Evolutionary conservation across 2,113 vertebrate genomes (phyloP).

Genomic region (Sceloporus tristichus): DNA sequence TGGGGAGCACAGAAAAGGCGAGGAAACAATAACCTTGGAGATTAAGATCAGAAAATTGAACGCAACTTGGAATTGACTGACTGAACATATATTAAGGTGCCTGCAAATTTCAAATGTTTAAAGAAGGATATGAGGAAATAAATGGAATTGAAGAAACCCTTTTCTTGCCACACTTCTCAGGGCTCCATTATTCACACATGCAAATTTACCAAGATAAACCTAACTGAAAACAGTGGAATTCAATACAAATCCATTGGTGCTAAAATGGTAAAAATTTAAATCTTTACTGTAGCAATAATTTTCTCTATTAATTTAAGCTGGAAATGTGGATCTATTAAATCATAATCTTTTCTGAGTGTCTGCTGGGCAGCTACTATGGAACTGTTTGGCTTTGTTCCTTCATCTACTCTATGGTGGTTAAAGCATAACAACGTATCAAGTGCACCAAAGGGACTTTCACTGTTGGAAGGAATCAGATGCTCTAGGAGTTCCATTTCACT

Average conservation of each 20-base stretch:
- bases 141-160: background rate
- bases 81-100: background rate
- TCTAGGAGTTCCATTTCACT: slow-evolving; percentile 43
- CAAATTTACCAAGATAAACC: background rate
- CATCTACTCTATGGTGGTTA: slow-evolving; percentile 53
- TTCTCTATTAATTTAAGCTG: background rate
- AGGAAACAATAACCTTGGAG: background rate
- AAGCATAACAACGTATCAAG: slow-evolving; percentile 43
- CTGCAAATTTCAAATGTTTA: background rate
- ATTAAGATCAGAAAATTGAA: slow-evolving; percentile 22
- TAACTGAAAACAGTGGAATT: background rate
- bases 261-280: slow-evolving; percentile 27
- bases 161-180: background rate
- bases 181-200: background rate
- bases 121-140: background rate
- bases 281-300: background rate
- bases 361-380: slow-evolving; percentile 75
- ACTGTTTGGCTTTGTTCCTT: slow-evolving; percentile 70
- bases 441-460: slow-evolving; percentile 67
- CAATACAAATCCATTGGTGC: accelerated
- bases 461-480: slow-evolving; percentile 60
- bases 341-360: slow-evolving; percentile 70
- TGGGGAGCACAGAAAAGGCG: background rate
- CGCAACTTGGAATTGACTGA: background rate
- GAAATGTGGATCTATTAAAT: slow-evolving; percentile 38